Conservation (phyloP, 2,113 vertebrate genomes). For the Damaliscus lunatus region DNA sequence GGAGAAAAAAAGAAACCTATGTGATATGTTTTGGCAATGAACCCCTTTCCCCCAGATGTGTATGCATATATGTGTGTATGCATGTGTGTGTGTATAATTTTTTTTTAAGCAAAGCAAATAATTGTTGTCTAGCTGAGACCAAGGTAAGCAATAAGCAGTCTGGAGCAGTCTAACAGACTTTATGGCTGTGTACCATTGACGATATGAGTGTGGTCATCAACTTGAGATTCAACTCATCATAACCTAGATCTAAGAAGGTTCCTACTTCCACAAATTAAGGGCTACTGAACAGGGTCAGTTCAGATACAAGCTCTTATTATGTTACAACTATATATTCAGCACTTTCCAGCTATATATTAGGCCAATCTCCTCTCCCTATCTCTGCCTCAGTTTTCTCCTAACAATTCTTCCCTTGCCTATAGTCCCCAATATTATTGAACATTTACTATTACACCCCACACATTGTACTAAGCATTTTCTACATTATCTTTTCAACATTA, state of each 20-base stretch:
- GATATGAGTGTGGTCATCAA: not conserved
- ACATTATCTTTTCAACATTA: not conserved
- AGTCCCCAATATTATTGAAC: not conserved
- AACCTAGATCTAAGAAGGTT: not conserved
- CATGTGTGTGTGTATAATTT: not conserved
- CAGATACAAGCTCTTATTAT: not conserved
- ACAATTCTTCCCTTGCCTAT: not conserved
- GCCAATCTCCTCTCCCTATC: not conserved
- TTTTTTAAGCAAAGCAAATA: not conserved
- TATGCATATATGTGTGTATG: not conserved
- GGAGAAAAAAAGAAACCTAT: not conserved
- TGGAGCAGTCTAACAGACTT: not conserved
- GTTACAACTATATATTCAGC: not conserved
- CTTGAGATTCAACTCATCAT: not conserved
- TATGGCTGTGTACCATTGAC: not conserved
- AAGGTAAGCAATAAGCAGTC: not conserved
- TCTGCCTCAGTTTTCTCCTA: not conserved
- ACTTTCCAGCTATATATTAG: not conserved
- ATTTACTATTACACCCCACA: not conserved
- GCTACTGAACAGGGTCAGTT: not conserved
- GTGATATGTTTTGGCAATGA: not conserved
- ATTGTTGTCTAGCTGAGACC: not conserved
- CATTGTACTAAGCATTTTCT: not conserved
- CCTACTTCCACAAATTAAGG: not conserved
- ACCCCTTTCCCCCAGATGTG: rapidly evolving